Percentiles rank a stretch among this genome's conserved stretches.
Evolutionary conservation across 1,140 invertebrate genomes (phyloP).

Genomic region (Metaphire vulgaris): DNA sequence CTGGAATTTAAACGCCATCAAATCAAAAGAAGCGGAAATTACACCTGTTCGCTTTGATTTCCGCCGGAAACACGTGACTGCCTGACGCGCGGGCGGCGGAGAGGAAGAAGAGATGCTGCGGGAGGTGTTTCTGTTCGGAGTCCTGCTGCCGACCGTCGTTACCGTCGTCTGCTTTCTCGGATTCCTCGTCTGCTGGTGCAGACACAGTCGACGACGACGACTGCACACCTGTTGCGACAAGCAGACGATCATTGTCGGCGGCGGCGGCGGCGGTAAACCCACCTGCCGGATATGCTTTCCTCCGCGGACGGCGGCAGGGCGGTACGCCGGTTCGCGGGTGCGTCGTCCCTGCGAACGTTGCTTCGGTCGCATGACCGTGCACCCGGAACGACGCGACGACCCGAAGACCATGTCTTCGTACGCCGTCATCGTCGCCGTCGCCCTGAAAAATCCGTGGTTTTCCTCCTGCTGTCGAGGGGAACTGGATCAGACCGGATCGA

Average conservation of each 20-base stretch:
- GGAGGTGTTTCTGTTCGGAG: slow-evolving; percentile 43
- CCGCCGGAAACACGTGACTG: too few species aligned
- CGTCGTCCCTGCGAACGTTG: background rate
- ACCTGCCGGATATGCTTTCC: too few species aligned
- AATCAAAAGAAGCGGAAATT: too few species aligned
- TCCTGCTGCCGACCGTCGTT: slow-evolving; percentile 56
- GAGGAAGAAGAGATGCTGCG: too few species aligned
- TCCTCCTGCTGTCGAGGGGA: too few species aligned
- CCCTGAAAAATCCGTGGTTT: too few species aligned
- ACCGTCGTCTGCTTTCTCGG: slow-evolving; percentile 46
- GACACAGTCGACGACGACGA: slow-evolving; percentile 33
- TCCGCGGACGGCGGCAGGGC: background rate
- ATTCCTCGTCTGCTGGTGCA: slow-evolving; percentile 45
- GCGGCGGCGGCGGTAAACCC: background rate
- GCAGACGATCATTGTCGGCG: background rate
- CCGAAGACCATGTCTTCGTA: too few species aligned
- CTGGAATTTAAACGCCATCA: too few species aligned
- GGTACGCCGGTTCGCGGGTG: too few species aligned
- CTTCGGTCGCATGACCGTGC: background rate
- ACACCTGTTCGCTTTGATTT: too few species aligned
- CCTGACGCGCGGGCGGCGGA: too few species aligned
- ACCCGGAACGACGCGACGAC: background rate
- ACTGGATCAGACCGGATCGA: too few species aligned
- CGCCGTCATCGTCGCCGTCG: background rate
- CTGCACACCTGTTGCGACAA: background rate